Conservation (phyloP, 2,797 vertebrate genomes). For the Discoglossus pictus region DNA sequence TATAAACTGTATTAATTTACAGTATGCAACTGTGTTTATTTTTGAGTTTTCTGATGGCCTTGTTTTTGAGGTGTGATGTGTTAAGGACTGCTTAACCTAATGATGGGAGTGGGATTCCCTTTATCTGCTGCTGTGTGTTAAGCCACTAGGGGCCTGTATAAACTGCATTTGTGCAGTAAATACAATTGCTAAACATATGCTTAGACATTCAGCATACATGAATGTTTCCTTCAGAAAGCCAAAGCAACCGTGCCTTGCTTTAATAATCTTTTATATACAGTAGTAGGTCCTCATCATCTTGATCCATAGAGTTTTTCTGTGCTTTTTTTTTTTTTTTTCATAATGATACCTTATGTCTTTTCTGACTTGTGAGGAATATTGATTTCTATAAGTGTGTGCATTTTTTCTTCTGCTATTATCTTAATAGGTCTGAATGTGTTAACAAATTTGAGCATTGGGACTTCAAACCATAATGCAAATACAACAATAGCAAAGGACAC, state of each 20-base stretch:
- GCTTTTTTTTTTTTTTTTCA: too few species aligned
- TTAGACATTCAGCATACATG: slow-evolving; percentile 60
- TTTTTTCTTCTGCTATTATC: too few species aligned
- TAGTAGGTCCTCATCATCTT: too few species aligned
- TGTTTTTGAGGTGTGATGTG: slow-evolving; percentile 24
- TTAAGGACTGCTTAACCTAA: slow-evolving; percentile 53
- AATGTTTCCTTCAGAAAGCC: slow-evolving; percentile 48
- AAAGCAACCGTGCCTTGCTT: slow-evolving; percentile 30
- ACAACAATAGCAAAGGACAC: slow-evolving; percentile 44
- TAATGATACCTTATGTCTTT: too few species aligned
- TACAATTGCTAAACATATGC: slow-evolving; percentile 58
- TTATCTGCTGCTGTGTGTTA: slow-evolving; percentile 73
- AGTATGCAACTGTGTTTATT: neutral
- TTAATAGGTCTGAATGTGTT: neutral
- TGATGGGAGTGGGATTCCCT: slow-evolving; percentile 64
- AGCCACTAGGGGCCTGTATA: slow-evolving; percentile 92
- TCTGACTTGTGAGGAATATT: too few species aligned
- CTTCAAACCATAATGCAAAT: slow-evolving; percentile 9
- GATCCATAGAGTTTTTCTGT: too few species aligned
- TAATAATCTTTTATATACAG: slow-evolving; percentile 6
- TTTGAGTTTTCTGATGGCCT: neutral
- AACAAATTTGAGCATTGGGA: slow-evolving; percentile 6
- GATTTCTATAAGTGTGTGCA: too few species aligned
- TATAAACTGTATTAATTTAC: neutral
- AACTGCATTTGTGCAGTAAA: slow-evolving; percentile 67